Percentiles rank a stretch among this genome's conserved stretches.
These are phyloP conservation scores for Lichenostomus cassidix DNA, from an alignment of 2,113 vertebrate species.

Conservation along the genomic window DNA sequence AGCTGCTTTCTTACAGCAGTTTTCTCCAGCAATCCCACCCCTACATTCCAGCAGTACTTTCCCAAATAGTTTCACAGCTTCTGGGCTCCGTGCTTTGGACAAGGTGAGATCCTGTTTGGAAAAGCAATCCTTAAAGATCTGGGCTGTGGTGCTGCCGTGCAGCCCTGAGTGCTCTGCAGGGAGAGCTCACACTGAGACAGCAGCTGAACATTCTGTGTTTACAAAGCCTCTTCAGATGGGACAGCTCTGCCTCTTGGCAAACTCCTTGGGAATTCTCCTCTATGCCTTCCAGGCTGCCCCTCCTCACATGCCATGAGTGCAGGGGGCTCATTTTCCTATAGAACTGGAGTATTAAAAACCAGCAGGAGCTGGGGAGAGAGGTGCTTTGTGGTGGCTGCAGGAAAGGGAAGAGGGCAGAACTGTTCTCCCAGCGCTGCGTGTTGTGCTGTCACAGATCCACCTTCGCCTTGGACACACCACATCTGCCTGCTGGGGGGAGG, in stretches of 20 bases:
- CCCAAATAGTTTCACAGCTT: not conserved
- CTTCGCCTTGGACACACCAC: not conserved
- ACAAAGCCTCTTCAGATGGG: not conserved
- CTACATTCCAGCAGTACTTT: not conserved
- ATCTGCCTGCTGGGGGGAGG: not conserved
- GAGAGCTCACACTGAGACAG: not conserved
- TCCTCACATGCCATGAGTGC: not conserved
- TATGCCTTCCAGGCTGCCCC: not conserved
- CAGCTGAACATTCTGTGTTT: not conserved
- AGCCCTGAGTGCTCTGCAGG: not conserved
- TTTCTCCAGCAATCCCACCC: not conserved
- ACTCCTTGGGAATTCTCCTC: not conserved
- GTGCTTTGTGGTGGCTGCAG: not conserved
- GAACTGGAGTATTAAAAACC: not conserved
- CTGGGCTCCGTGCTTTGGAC: not conserved
- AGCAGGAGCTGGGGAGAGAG: not conserved
- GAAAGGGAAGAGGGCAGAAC: not conserved
- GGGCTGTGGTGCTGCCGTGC: not conserved
- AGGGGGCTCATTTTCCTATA: not conserved
- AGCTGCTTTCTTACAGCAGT: not conserved
- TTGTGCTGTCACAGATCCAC: not conserved
- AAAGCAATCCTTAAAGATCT: not conserved
- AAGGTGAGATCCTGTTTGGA: not conserved
- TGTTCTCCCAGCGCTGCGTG: rapidly evolving
- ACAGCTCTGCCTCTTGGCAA: not conserved